Conservation (phyloP, 2,888 invertebrate species). For the Agapostemon virescens region DNA sequence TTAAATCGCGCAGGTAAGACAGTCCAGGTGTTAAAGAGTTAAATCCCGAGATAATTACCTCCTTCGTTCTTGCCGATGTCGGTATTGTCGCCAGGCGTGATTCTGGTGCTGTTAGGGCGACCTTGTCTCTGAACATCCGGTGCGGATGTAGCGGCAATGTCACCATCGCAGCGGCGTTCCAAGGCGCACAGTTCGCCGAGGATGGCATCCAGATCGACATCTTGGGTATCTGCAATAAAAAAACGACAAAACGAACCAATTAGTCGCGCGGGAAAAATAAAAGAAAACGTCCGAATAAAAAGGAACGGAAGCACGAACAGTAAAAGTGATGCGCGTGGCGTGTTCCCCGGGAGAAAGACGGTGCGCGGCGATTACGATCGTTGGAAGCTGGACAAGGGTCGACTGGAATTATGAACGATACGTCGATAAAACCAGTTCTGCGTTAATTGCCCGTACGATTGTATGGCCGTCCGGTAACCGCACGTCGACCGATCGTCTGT, state of each 20-base stretch:
- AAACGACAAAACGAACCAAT: neutral
- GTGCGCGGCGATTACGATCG: slow-evolving; percentile 35
- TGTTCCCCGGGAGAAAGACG: slow-evolving; percentile 7
- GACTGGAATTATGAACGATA: slow-evolving; percentile 54
- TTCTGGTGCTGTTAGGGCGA: slow-evolving; percentile 75
- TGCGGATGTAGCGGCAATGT: slow-evolving; percentile 77
- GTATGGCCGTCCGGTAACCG: slow-evolving; percentile 46
- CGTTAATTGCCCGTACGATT: slow-evolving; percentile 68
- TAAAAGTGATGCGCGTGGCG: slow-evolving; percentile 21
- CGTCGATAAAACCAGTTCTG: slow-evolving; percentile 69
- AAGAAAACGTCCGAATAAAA: neutral
- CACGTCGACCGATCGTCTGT: slow-evolving; percentile 34
- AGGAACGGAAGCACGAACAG: neutral
- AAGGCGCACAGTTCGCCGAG: slow-evolving; percentile 96
- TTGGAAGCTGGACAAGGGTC: slow-evolving; percentile 35
- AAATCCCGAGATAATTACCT: slow-evolving; percentile 61
- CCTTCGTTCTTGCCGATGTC: slow-evolving; percentile 76
- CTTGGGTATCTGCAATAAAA: slow-evolving; percentile 88
- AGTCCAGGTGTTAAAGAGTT: neutral
- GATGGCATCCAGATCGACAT: slow-evolving; percentile 98
- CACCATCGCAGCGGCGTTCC: slow-evolving; percentile 85
- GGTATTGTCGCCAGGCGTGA: slow-evolving; percentile 73
- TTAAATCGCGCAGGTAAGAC: neutral
- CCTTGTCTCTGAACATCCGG: slow-evolving; percentile 76
- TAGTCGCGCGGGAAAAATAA: neutral